phyloP scores from a whole-genome alignment of 1,140 invertebrate genomes.

The Sitophilus oryzae region DNA sequence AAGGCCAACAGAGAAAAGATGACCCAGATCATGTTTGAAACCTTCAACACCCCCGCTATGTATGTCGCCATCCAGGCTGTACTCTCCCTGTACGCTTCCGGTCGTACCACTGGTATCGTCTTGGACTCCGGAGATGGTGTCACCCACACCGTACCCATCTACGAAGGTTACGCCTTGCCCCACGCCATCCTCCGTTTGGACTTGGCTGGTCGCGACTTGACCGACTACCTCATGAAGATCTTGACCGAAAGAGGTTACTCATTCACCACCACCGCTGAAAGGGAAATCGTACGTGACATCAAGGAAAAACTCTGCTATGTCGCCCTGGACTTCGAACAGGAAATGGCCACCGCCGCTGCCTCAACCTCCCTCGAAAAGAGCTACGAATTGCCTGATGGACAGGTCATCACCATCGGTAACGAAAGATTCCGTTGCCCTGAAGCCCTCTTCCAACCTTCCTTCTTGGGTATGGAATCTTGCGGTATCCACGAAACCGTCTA shows the following conservation, averaged over 20 bases:
- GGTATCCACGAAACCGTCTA: conserved; percentile 92
- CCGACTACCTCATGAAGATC: conserved; percentile 95
- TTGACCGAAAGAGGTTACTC: conserved; percentile 93
- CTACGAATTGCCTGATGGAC: conserved; percentile 90
- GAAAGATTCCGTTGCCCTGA: conserved; percentile 97
- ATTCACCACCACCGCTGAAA: conserved; percentile 93
- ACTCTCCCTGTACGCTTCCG: conserved; percentile 85
- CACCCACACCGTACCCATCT: conserved; percentile 91
- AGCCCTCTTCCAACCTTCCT: conserved; percentile 92
- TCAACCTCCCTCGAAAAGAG: conserved; percentile 88
- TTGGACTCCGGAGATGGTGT: conserved; percentile 91
- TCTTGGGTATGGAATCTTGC: conserved; percentile 92
- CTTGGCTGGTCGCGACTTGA: conserved; percentile 88
- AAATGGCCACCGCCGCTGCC: conserved; percentile 88
- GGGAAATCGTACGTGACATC: conserved; percentile 94
- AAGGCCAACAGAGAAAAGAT: conserved; percentile 91
- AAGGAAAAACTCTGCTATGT: conserved; percentile 92
- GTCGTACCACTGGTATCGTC: conserved; percentile 92
- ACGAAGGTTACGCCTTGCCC: conserved; percentile 75
- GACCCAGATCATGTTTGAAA: conserved; percentile 95
- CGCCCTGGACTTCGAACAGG: conserved; percentile 87
- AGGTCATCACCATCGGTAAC: conserved; percentile 94
- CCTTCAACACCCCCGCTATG: conserved; percentile 90
- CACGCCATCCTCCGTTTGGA: conserved; percentile 85
- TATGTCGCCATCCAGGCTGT: conserved; percentile 91